Conservation (phyloP, 2,888 invertebrate genomes). For the Druceiella hillmani region DNA sequence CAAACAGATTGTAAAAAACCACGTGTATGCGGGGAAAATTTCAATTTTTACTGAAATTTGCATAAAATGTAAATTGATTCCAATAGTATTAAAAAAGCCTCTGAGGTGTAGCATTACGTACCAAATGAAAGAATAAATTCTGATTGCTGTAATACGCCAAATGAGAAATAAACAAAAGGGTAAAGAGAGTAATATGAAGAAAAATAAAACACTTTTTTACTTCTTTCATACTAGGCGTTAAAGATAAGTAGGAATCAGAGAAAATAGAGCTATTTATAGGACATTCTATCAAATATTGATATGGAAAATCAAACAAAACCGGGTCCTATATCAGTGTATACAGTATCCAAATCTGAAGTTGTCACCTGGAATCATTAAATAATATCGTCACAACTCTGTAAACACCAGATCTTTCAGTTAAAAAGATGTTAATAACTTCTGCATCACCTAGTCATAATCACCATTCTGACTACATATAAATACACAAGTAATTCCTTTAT, state of each 20-base stretch:
- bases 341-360: constrained; percentile 14
- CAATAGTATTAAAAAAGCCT: too few species aligned
- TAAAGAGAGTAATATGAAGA: too few species aligned
- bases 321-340: constrained; percentile 17
- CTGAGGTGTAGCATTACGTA: too few species aligned
- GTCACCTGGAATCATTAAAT: constrained; percentile 14
- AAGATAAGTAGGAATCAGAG: constrained; percentile 11
- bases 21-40: too few species aligned
- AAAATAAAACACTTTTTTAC: too few species aligned
- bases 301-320: constrained; percentile 14
- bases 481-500: constrained; percentile 13
- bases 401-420: constrained; percentile 12
- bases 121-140: too few species aligned
- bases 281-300: constrained; percentile 16
- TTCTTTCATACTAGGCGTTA: constrained; percentile 11
- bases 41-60: too few species aligned
- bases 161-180: too few species aligned
- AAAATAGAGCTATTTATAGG: constrained; percentile 13
- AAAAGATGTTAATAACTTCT: constrained; percentile 16
- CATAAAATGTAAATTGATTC: too few species aligned
- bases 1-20: too few species aligned
- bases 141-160: too few species aligned
- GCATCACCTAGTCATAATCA: constrained; percentile 13
- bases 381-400: too few species aligned
- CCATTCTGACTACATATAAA: constrained; percentile 10